phyloP scores from a whole-genome alignment of 2,797 vertebrate genomes.

The Cichlasoma orientale region DNA sequence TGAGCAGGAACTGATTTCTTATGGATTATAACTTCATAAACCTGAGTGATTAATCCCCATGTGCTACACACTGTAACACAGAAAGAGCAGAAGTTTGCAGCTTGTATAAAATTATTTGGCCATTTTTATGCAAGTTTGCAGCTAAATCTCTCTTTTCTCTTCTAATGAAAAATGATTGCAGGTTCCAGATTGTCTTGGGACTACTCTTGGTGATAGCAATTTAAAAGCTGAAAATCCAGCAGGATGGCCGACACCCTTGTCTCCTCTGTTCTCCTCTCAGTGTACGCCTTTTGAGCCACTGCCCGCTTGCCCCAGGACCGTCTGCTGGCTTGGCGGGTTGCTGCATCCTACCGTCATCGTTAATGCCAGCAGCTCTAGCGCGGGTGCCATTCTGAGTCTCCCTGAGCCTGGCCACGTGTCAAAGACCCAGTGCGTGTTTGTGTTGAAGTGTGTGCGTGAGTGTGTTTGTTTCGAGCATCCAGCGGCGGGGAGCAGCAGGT shows the following conservation, averaged over 20 bases:
- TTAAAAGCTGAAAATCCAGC: conserved; percentile 12
- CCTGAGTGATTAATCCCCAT: too few relatives aligned
- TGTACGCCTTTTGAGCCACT: conserved; percentile 62
- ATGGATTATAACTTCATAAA: too few relatives aligned
- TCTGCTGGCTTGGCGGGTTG: conserved; percentile 66
- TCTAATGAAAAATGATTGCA: not conserved
- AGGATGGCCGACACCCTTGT: not conserved
- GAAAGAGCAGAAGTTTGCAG: too few relatives aligned
- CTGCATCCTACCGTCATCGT: conserved; percentile 42
- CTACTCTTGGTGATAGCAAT: not conserved
- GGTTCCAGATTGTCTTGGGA: not conserved
- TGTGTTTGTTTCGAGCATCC: conserved; percentile 41
- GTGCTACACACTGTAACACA: too few relatives aligned
- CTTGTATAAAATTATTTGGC: too few relatives aligned
- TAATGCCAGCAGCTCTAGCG: conserved; percentile 49
- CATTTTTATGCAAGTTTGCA: not conserved
- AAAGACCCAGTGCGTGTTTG: conserved; percentile 1
- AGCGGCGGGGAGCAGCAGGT: conserved; percentile 58
- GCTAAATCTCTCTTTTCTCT: not conserved
- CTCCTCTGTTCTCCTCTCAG: conserved; percentile 45
- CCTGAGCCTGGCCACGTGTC: conserved; percentile 15
- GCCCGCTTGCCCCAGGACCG: conserved; percentile 61
- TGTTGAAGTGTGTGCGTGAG: not conserved
- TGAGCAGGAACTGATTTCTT: too few relatives aligned
- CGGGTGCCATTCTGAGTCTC: conserved; percentile 32